These are phyloP conservation scores for Craterocephalus amniculus DNA, from an alignment of 2,797 vertebrate species.

Conservation along the genomic window DNA sequence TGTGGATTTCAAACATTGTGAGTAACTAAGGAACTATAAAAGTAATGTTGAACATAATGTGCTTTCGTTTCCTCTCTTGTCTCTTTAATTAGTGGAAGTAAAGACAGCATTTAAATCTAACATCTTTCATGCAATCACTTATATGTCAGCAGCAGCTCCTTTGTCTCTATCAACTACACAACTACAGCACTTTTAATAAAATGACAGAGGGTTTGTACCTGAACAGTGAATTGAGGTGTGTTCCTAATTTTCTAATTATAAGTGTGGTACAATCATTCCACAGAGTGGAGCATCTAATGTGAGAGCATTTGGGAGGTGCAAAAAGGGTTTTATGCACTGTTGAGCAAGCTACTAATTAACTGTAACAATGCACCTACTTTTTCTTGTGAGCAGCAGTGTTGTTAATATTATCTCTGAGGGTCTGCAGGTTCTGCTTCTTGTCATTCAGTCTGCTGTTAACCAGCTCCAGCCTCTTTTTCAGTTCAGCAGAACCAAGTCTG, in stretches of 20 bases:
- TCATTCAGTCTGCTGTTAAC: slow-evolving; percentile 70
- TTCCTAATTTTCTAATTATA: background rate
- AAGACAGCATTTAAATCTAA: background rate
- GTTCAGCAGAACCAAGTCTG: slow-evolving; percentile 55
- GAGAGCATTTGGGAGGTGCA: background rate
- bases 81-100: background rate
- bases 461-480: slow-evolving; percentile 70
- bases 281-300: background rate
- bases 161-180: background rate
- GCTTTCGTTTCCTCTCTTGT: background rate
- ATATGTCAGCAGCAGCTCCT: background rate
- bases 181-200: background rate
- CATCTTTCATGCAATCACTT: background rate
- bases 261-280: background rate
- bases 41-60: background rate
- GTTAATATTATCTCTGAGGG: slow-evolving; percentile 68
- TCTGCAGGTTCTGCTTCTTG: slow-evolving; percentile 70
- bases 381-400: slow-evolving; percentile 67
- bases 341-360: slow-evolving; percentile 8
- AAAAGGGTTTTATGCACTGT: background rate
- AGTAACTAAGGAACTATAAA: background rate
- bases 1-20: background rate
- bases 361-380: slow-evolving; percentile 52
- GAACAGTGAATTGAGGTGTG: background rate
- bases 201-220: background rate